Base-by-base conservation (phyloP, 2,797 vertebrate genomes). In the Girardinus metallicus region DNA sequence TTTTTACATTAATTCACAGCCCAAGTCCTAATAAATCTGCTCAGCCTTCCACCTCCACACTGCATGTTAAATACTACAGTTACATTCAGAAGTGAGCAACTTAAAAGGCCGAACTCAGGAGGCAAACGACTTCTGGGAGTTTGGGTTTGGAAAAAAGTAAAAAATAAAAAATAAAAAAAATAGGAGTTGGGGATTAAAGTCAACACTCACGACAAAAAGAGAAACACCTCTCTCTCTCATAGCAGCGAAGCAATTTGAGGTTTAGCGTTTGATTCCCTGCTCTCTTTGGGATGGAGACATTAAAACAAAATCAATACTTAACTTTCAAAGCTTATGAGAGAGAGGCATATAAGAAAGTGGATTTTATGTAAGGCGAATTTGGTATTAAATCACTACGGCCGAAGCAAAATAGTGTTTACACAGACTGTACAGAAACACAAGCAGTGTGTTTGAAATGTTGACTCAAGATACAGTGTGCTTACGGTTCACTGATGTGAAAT, bases 1-100 rank as follows among this genome's bases (percentile, higher is more conserved):
- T 36, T 79, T 84, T 71, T 78, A 80, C 62, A 77, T 83, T 81
- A 31, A 85, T 87, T 81, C 71, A 80, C 80, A 85, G 44, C 15
- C 31, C 10, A 23, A 47, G 70, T 43, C 21, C 64, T 44, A 80
- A 85, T 83, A 86, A 77, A 15, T 60, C 75, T 26, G 77, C 29
- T 75, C 29, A 76, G 60, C 62, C 77, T 76, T 84, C 41, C 15
- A 3, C 47, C 76, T 74, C 62, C 23, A 12, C 41, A 51, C 60
- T 18, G 43, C 76, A 41, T 12, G 6, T 18, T 31, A 31, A 57
- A 80, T 77, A 80, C 76, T 80, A 26, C 51, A 68, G 39, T 75
- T 77, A 84, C 72, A 82, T 83, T 68, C 46, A 76, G 57, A 76
- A 77, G 77, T 60, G 66, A 74, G 73, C 34, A 70, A 75, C 55